A percentile compares a stretch with the other conserved stretches of the same genome.
Conservation (phyloP, 1,140 invertebrate species). For the Drosophila nasuta region DNA sequence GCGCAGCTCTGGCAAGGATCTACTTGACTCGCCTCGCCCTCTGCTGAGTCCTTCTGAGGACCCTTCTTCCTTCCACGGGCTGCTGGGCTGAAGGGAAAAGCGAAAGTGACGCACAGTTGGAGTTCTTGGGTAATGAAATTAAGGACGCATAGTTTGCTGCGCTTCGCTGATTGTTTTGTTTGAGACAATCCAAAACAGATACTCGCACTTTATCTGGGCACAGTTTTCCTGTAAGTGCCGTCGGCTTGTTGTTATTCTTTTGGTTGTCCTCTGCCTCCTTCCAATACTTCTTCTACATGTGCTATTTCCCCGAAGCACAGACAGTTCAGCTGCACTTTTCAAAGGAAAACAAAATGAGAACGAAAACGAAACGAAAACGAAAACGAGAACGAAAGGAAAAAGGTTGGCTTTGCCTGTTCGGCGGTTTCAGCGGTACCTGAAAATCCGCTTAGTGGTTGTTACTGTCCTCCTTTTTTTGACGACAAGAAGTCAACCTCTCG, state of each 20-base stretch:
- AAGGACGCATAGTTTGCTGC: conserved; percentile 78
- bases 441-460: conserved; percentile 74
- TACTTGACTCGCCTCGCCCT: conserved; percentile 1
- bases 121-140: conserved; percentile 77
- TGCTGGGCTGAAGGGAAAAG: conserved; percentile 44
- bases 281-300: background rate
- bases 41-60: background rate
- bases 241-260: conserved; percentile 27
- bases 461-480: conserved; percentile 71
- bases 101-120: conserved; percentile 72
- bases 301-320: conserved; percentile 58
- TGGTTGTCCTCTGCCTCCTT: conserved; percentile 4
- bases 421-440: conserved; percentile 58
- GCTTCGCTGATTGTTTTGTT: conserved; percentile 80
- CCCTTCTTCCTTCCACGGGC: background rate
- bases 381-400: conserved; percentile 10
- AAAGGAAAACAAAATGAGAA: conserved; percentile 41
- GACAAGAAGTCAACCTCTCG: conserved; percentile 84
- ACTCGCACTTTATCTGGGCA: conserved; percentile 14
- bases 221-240: conserved; percentile 48
- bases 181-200: conserved; percentile 55
- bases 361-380: background rate
- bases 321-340: conserved; percentile 60
- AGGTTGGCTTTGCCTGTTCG: conserved; percentile 32
- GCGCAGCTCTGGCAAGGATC: conserved; percentile 34